Percentiles rank a stretch among this genome's conserved stretches.
Conservation (phyloP, 53 echinoderm and acorn worm genomes). For the Astropecten irregularis region DNA sequence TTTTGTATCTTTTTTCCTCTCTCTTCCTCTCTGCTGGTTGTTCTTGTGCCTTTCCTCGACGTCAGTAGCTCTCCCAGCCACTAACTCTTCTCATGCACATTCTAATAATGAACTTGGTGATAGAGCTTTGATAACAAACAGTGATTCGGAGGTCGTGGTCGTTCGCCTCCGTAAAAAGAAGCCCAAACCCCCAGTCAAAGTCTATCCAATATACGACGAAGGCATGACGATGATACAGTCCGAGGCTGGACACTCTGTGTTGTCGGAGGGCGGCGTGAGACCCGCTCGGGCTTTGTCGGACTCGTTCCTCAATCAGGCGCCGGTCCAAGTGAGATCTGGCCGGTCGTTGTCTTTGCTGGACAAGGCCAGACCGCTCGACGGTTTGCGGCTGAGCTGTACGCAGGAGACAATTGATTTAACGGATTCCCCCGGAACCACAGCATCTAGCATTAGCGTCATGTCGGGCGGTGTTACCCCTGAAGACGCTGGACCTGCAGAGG, state of each 20-base stretch:
- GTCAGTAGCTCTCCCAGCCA: slow-evolving; percentile 21
- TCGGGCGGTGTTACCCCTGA: too few relatives aligned
- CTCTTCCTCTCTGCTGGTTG: not conserved
- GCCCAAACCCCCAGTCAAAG: not conserved
- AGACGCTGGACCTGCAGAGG: too few relatives aligned
- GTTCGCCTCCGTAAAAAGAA: not conserved
- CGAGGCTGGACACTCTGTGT: not conserved
- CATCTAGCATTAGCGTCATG: too few relatives aligned
- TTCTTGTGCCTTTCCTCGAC: slow-evolving; percentile 9
- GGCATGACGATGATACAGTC: too few relatives aligned
- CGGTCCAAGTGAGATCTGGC: slow-evolving; percentile 5
- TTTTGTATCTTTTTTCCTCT: not conserved
- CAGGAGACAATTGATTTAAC: not conserved
- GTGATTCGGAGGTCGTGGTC: not conserved
- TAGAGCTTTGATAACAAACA: not conserved
- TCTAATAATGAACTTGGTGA: slow-evolving; percentile 40
- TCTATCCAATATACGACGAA: slow-evolving; percentile 8
- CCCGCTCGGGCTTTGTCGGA: not conserved
- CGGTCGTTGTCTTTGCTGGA: slow-evolving; percentile 20
- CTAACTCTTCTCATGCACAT: slow-evolving; percentile 34
- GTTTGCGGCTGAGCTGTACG: not conserved
- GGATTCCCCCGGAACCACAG: not conserved
- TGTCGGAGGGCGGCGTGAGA: not conserved
- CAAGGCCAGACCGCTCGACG: slow-evolving; percentile 11
- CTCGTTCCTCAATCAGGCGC: not conserved